Percentiles rank a stretch among this genome's conserved stretches.
Conservation (phyloP, 2,113 vertebrate genomes). For the Rhegmatorhina hoffmannsi region DNA sequence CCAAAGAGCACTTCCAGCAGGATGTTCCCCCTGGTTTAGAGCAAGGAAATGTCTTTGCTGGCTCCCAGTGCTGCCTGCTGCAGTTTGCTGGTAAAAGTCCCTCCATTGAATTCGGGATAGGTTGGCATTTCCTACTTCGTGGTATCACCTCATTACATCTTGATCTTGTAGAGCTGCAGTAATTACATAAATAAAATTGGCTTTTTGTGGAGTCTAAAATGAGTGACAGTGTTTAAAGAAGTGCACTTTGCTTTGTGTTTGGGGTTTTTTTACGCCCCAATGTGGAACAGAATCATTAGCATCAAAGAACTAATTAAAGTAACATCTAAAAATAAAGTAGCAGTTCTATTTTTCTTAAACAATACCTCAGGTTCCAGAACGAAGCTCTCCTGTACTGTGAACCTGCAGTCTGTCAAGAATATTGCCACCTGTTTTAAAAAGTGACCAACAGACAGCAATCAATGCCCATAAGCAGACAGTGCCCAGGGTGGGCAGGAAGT, state of each 20-base stretch:
- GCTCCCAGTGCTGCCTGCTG: neutral
- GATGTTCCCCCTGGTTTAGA: neutral
- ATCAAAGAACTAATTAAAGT: neutral
- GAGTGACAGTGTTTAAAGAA: neutral
- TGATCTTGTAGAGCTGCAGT: neutral
- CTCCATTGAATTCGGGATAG: neutral
- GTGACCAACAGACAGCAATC: neutral
- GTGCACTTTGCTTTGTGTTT: neutral
- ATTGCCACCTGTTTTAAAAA: neutral
- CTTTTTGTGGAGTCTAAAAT: slow-evolving; percentile 9
- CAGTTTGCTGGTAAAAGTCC: neutral
- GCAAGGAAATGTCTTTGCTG: neutral
- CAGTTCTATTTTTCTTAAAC: neutral
- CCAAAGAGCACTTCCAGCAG: slow-evolving; percentile 8
- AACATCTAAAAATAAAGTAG: neutral
- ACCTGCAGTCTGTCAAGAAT: neutral
- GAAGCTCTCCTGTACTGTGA: neutral
- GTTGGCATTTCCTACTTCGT: neutral
- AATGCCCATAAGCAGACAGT: neutral
- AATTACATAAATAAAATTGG: slow-evolving; percentile 14
- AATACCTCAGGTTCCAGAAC: neutral
- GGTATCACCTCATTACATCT: neutral
- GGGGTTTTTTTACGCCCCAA: neutral
- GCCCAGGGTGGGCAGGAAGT: neutral
- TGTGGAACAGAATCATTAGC: neutral